Base-by-base conservation (phyloP, 2,888 invertebrate genomes). In the Heliothis peltigera region DNA sequence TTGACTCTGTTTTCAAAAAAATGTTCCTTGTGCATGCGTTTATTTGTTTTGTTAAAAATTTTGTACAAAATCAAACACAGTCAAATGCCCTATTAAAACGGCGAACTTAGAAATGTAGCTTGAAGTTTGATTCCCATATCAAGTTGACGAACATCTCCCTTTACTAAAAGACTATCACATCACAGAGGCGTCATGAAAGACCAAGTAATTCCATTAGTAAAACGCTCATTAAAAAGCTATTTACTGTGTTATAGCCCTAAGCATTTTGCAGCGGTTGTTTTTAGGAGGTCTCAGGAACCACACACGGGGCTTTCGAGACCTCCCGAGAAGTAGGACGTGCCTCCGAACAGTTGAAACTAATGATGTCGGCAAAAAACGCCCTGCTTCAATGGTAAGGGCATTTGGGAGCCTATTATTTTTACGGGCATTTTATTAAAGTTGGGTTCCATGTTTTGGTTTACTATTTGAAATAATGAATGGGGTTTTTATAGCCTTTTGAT, bases 271-370 rank as follows among this genome's bases (percentile, higher is more conserved):
- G 59, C 32, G 22, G 47, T 42, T 28, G 72, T 81, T 79, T 72
- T 79, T 77, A 73, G 51, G 52, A 63, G 77, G 5, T 15, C 39
- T 32, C 32, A 12, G 32, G 32, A 12, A 71, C 81, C 80, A 81
- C 81, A 80, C 81, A 77, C 77, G 64, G 64, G 32, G 70, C 61
- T 43, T 47, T 25, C 49, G 48, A 51, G 81, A 81, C 81, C 81
- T 77, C 80, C 81, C 61, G 67, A 69, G 80, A 54, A 63, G 62
- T 66, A 70, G 58, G 64, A 73, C 79, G 76, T 80, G 77, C 76
- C 74, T 78, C 53, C 53, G 22, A 49, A 59, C 61, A 71, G 47
- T 64, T 76, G n/a, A n/a, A 64, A 78, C 68, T 80, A 80, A 80
- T 75, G 81, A 80, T 49, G 70, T 53, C 54, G 53, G 64, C 60